Evolutionary conservation across 2,888 invertebrate genomes (phyloP), one percentile per base, ranked within the genome.

Genomic region (Cheilosia grossa): DNA sequence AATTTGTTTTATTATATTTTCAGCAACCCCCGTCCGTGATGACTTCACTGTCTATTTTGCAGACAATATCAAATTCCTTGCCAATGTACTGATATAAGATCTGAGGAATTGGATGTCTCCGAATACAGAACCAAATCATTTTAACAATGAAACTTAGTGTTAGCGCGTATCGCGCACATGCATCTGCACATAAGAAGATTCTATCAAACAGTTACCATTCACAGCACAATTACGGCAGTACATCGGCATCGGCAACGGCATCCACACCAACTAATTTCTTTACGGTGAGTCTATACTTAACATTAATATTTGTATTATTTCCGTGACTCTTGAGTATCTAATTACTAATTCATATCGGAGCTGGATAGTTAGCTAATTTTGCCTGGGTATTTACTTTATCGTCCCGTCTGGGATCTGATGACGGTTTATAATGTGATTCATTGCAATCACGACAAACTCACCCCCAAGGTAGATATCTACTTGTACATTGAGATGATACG

Each of bases 101-200:
- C 74, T 63, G 24, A 80, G 37, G 44, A 81, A 85, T 77, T 85
- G 61, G 72, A 85, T 85, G 85, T 72, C 75, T 85, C 66, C 85
- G 81, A 72, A 75, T 72, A 85, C 61, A 61, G 63, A 80, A 63
- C 17, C 21, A 86, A 82, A 82, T 79, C 40, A 67, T 86, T 82
- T 79, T 67, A 86, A 87, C 87, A 90, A 97, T 97, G 97, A 97
- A 97, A 94, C 93, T 97, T 91, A 96, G 96, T 92, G 97, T 97
- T 90, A 96, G 96, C 90, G 97, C 97, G 90, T 97, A 96, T 92
- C 94, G 97, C 92, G 97, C 97, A 91, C 97, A 97, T 93, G 96
- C 97, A 92, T 96, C 96, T 88, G 97, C 97, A 92, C 96, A 97
- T 92, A 96, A 96, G 93, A 97, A 97, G 93, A 96, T 97, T 90